These are phyloP conservation scores for Balearica regulorum DNA, from an alignment of 2,797 vertebrate genomes.

Conservation along the genomic window DNA sequence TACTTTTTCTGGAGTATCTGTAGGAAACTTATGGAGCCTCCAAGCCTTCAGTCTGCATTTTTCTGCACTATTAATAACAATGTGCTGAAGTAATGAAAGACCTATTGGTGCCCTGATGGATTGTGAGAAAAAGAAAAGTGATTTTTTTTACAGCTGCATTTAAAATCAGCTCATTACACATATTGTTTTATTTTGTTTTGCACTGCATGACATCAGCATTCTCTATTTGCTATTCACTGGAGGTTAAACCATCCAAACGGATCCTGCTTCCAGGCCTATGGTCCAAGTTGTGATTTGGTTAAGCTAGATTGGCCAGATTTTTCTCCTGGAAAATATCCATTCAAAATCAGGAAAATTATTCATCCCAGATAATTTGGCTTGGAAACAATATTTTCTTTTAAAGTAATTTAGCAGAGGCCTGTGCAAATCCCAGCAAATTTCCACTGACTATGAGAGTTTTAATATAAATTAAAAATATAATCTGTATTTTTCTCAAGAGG, in stretches of 20 bases:
- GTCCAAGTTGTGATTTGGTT: conserved; percentile 46
- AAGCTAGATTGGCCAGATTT: conserved; percentile 15
- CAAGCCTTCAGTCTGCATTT: neutral
- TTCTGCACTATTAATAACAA: conserved; percentile 11
- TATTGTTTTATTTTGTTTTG: conserved; percentile 47
- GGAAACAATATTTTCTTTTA: neutral
- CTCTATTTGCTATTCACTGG: conserved; percentile 31
- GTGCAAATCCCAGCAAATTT: neutral
- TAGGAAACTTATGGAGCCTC: neutral
- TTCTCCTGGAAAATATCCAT: conserved; percentile 40
- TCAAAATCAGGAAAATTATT: conserved; percentile 55
- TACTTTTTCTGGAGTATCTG: neutral
- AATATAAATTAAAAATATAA: neutral
- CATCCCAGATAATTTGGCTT: conserved; percentile 20
- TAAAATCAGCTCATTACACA: conserved; percentile 44
- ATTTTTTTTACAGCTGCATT: conserved; percentile 28
- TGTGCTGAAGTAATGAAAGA: neutral
- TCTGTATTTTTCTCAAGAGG: neutral
- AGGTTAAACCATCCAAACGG: conserved; percentile 38
- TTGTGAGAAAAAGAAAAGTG: neutral
- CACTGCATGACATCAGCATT: conserved; percentile 17
- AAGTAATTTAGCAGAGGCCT: neutral
- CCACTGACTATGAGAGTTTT: neutral
- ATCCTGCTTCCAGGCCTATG: neutral
- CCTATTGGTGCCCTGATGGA: neutral